Conservation (phyloP, 2,113 vertebrate species). For the Rhinolophus ferrumequinum region DNA sequence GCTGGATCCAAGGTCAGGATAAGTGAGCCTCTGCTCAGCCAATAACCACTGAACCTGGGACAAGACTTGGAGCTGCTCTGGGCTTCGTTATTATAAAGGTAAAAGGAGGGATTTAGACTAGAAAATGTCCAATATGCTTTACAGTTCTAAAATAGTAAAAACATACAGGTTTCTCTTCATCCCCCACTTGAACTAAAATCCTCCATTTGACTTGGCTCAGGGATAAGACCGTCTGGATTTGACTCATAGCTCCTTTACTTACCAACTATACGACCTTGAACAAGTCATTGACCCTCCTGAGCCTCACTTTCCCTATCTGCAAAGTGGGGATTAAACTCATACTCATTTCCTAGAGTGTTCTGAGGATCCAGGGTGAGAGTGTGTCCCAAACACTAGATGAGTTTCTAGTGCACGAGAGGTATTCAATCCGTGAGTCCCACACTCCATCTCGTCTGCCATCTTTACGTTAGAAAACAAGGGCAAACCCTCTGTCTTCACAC, state of each 20-base stretch:
- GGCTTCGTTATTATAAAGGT: neutral
- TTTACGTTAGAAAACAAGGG: neutral
- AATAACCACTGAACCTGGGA: neutral
- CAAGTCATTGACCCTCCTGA: neutral
- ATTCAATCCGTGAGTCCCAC: rapidly evolving
- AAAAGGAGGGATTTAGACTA: neutral
- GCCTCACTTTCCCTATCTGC: neutral
- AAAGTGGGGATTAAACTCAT: too few species aligned
- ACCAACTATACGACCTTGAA: neutral
- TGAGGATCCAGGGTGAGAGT: neutral
- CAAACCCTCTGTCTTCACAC: rapidly evolving
- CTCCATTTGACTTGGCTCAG: neutral
- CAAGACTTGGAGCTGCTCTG: neutral
- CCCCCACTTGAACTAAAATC: neutral
- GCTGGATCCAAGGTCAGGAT: neutral
- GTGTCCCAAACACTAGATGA: neutral
- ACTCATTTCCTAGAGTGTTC: neutral
- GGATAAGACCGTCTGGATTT: neutral
- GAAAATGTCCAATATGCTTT: neutral
- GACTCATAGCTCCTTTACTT: neutral
- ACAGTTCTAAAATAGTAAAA: neutral
- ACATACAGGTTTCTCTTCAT: neutral
- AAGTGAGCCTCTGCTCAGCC: neutral
- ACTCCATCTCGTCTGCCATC: too few species aligned
- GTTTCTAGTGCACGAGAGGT: neutral